Evolutionary conservation across 53 echinoderm and acorn worm species (phyloP).

Genomic region (Arbacia lixula): DNA sequence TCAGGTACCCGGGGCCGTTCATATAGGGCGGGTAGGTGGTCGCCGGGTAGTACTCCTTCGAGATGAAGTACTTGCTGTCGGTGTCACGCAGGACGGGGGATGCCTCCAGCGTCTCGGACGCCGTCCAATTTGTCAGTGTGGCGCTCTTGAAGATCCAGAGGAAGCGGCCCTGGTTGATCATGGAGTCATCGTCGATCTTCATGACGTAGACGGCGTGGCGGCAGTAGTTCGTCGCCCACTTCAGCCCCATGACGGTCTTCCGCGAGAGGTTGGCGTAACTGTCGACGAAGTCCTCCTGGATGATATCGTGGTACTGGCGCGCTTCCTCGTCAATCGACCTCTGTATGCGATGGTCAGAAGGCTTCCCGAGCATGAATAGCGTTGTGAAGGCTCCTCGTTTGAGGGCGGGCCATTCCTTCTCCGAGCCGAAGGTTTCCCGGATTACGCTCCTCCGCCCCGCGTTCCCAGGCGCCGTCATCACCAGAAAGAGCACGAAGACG

Average conservation of each 20-base stretch:
- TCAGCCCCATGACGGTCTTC: constrained; percentile 81
- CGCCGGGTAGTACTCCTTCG: constrained; percentile 57
- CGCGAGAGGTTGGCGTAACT: constrained; percentile 72
- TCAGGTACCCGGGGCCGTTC: constrained; percentile 71
- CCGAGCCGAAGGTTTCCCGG: constrained; percentile 65
- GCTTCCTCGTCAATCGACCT: constrained; percentile 55
- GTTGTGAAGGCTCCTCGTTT: constrained; percentile 24
- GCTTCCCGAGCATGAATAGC: constrained; percentile 70
- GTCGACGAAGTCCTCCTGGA: constrained; percentile 76
- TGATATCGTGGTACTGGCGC: constrained; percentile 49
- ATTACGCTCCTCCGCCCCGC: constrained; percentile 54
- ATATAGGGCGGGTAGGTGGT: constrained; percentile 70
- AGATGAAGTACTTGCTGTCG: constrained; percentile 72
- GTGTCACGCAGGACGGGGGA: constrained; percentile 59
- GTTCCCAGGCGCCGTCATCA: constrained; percentile 64
- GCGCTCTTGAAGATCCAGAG: constrained; percentile 51
- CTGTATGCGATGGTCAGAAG: constrained; percentile 26
- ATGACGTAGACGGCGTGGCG: constrained; percentile 63
- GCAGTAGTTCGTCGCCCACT: constrained; percentile 71
- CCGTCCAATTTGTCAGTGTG: constrained; percentile 34
- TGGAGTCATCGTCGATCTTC: constrained; percentile 81
- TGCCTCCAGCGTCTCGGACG: constrained; percentile 36
- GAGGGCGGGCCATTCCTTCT: constrained; percentile 37
- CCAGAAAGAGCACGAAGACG: constrained; percentile 63
- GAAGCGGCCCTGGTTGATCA: constrained; percentile 66